These are phyloP conservation scores for Xestia ashworthii DNA, from an alignment of 2,888 invertebrate genomes.

Conservation along the genomic window DNA sequence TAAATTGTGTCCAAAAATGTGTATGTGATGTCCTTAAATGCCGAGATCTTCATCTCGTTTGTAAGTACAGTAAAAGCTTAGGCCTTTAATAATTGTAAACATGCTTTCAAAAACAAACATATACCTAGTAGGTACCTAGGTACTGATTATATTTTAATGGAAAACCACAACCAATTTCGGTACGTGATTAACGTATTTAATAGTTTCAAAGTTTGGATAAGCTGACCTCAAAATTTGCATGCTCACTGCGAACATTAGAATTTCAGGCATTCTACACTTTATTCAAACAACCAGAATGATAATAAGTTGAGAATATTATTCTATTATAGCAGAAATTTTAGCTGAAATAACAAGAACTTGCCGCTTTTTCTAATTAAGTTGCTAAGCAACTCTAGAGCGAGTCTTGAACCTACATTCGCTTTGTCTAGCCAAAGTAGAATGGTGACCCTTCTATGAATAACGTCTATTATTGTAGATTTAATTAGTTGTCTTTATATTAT, in stretches of 20 bases:
- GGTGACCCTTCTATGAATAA: constrained; percentile 12
- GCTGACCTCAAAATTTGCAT: constrained; percentile 55
- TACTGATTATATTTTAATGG: constrained; percentile 19
- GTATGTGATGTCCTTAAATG: neutral
- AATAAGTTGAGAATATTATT: constrained; percentile 51
- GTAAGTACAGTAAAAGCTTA: neutral
- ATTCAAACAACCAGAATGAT: constrained; percentile 44
- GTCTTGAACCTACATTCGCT: neutral
- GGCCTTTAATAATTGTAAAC: neutral
- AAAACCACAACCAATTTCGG: constrained; percentile 15
- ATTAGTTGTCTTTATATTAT: constrained; percentile 24
- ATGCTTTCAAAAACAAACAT: neutral
- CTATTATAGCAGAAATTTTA: constrained; percentile 22
- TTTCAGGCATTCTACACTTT: constrained; percentile 34
- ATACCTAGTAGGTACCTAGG: too few relatives aligned
- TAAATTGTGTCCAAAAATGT: neutral
- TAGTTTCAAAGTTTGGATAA: constrained; percentile 46
- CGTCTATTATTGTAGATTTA: constrained; percentile 8
- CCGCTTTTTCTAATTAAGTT: constrained; percentile 13
- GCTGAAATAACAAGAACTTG: constrained; percentile 29
- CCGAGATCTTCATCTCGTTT: neutral
- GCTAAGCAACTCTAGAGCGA: constrained; percentile 1
- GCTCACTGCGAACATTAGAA: constrained; percentile 37
- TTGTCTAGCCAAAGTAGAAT: neutral
- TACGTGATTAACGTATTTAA: constrained; percentile 51